Conservation (phyloP, 2,888 invertebrate species). For the Calameuta idolon region DNA sequence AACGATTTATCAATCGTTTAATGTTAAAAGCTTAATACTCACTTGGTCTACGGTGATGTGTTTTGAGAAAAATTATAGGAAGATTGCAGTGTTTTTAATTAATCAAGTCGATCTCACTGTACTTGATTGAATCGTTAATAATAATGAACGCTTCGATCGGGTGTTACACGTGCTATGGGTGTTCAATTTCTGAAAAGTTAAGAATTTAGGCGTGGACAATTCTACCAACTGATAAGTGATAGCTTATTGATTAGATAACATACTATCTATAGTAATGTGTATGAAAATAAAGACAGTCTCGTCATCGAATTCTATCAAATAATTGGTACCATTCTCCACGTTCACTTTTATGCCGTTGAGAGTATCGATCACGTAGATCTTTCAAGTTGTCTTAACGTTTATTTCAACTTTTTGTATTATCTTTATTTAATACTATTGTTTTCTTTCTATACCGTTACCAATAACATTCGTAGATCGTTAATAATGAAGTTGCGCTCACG, state of each 20-base stretch:
- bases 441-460: background rate
- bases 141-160: background rate
- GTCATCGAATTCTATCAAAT: background rate
- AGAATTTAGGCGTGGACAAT: background rate
- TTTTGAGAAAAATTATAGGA: background rate
- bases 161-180: background rate
- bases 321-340: background rate
- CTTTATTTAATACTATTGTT: background rate
- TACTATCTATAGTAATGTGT: background rate
- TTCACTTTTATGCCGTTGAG: background rate
- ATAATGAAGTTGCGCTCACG: slow-evolving; percentile 15
- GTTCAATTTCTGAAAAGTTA: background rate
- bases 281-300: background rate
- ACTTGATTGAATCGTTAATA: too few relatives aligned
- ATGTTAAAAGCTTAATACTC: background rate
- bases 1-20: too few relatives aligned
- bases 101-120: too few relatives aligned
- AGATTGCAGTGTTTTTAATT: too few relatives aligned
- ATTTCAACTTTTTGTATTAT: background rate
- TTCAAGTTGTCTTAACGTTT: background rate
- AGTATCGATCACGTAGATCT: background rate
- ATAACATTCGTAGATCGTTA: background rate
- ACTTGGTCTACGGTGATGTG: background rate
- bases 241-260: background rate
- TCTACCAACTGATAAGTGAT: background rate